Base-by-base conservation (phyloP, 2,797 vertebrate species). In the Enteromius afrohamiltoni region DNA sequence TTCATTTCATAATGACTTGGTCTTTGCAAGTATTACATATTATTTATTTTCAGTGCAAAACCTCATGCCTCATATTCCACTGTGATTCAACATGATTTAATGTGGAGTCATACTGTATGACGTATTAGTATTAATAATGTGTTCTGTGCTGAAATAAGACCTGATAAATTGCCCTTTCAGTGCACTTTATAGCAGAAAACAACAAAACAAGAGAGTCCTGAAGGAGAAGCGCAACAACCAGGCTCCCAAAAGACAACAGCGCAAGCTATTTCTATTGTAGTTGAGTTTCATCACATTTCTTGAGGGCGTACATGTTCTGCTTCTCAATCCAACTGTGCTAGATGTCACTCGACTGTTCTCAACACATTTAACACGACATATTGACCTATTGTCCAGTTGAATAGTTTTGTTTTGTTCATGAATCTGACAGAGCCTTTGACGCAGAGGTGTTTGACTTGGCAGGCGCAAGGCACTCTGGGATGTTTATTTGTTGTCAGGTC, bases 361-460 rank as follows among this genome's bases (percentile, higher is more conserved):
- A 51, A 74, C 34, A 42, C 23, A 51, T 78, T 69, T 89, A 92
- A 92, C 90, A 82, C 90, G 91, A 90, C 91, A 91, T 89, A 85
- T 91, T 95, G 93, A 93, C 91, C 94, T 92, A 93, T 93, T 94
- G 93, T 94, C 94, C 92, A 90, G 91, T 93, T 92, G 91, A 84
- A 85, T 87, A 89, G 91, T 89, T 91, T 90, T 93, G 91, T 93
- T 92, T 93, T 91, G 93, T 91, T 91, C 82, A 67, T 42, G 87
- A 91, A 88, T 83, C 80, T 88, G 85, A 79, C 79, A 85, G 85
- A 55, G 77, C 74, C 85, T 89, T 89, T 93, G 92, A 92, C 92
- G 81, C 83, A 40, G 76, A 89, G 86, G 87, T 90, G 89, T 93
- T 94, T 93, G 88, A 34, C 77, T 94, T 94, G 94, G 93, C 91